Conservation (phyloP, 2,797 vertebrate genomes). For the Spondyliosoma cantharus region DNA sequence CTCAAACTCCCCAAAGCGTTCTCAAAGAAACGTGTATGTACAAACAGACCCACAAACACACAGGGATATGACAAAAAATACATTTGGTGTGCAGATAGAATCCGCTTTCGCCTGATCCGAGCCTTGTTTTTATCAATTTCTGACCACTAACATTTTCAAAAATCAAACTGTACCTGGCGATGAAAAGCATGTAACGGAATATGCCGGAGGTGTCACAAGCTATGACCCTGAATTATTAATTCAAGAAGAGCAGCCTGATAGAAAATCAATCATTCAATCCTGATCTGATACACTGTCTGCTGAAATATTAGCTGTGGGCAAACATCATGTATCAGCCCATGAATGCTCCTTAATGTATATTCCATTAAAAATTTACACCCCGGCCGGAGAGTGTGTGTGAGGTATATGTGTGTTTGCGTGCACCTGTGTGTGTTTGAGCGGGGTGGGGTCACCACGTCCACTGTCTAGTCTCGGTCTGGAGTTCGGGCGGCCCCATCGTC, state of each 20-base stretch:
- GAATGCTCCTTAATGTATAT: slow-evolving; percentile 85
- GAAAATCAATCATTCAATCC: slow-evolving; percentile 83
- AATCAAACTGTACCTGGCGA: slow-evolving; percentile 48
- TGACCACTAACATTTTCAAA: slow-evolving; percentile 45
- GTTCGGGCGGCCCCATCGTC: slow-evolving; percentile 36
- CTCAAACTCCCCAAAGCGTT: slow-evolving; percentile 10
- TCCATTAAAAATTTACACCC: slow-evolving; percentile 83
- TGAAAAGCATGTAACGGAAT: slow-evolving; percentile 78
- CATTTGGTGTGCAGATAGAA: neutral
- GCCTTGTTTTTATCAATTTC: slow-evolving; percentile 13
- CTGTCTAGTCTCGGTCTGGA: slow-evolving; percentile 55
- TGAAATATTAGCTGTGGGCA: slow-evolving; percentile 81
- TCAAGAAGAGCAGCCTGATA: slow-evolving; percentile 73
- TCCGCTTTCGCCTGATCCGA: neutral
- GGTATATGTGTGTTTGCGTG: slow-evolving; percentile 16
- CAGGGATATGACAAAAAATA: neutral
- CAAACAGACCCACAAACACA: neutral
- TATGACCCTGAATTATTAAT: slow-evolving; percentile 83
- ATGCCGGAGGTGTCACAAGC: slow-evolving; percentile 78
- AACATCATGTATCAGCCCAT: slow-evolving; percentile 73
- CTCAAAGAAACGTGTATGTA: neutral
- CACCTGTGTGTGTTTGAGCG: neutral
- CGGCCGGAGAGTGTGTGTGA: slow-evolving; percentile 49
- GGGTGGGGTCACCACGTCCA: slow-evolving; percentile 54
- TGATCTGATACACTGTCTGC: slow-evolving; percentile 68